Evolutionary conservation across 2,113 vertebrate species (phyloP).

Genomic region (Antidorcas marsupialis): DNA sequence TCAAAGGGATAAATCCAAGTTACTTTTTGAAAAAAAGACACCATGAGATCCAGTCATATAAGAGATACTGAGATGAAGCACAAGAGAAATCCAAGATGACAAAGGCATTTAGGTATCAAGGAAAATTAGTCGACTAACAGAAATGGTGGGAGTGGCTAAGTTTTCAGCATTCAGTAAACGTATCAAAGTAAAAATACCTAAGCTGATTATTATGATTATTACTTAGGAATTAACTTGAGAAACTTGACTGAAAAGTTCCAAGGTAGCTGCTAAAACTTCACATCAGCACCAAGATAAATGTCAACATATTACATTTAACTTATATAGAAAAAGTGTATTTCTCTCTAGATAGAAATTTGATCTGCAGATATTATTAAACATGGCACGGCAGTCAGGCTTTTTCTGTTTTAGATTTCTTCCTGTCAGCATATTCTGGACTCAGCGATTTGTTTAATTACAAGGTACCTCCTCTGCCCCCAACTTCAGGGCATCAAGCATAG

Average conservation of each 20-base stretch:
- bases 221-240: conserved; percentile 17
- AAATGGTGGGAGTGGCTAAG: background rate
- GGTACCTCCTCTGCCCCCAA: background rate
- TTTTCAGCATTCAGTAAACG: conserved; percentile 1
- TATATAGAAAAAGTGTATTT: background rate
- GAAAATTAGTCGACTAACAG: background rate
- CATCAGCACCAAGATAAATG: background rate
- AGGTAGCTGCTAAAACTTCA: conserved; percentile 15
- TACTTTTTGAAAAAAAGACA: conserved; percentile 24
- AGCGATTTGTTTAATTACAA: background rate
- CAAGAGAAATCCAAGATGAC: background rate
- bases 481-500: background rate
- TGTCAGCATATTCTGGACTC: background rate
- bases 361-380: conserved; percentile 36
- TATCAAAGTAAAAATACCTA: conserved; percentile 25
- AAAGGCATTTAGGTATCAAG: conserved; percentile 1
- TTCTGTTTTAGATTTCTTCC: conserved; percentile 32
- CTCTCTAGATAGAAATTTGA: background rate
- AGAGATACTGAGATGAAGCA: background rate
- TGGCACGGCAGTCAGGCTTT: background rate
- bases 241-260: background rate
- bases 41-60: background rate
- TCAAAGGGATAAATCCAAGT: conserved; percentile 10
- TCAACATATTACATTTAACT: background rate
- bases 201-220: background rate